phyloP scores from a whole-genome alignment of 2,797 vertebrate species.

The Coluber constrictor region DNA sequence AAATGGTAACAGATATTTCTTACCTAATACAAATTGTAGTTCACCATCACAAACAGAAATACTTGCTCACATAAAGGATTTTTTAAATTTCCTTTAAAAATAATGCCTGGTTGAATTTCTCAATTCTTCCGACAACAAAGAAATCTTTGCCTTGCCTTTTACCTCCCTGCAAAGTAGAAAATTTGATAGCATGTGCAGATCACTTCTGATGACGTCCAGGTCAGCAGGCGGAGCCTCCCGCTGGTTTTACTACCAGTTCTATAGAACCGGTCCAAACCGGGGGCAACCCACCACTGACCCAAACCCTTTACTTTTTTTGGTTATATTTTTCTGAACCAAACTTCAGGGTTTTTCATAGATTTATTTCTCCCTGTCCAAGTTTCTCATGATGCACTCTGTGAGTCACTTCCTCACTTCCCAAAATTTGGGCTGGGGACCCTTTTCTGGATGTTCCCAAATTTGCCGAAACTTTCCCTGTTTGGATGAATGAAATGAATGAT shows the following conservation, averaged over 20 bases:
- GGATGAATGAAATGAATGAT: neutral
- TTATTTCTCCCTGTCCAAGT: neutral
- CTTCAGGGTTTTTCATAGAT: neutral
- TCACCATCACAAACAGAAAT: neutral
- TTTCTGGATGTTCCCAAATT: neutral
- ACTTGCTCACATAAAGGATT: neutral
- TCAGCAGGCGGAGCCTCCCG: no score
- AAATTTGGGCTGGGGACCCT: neutral
- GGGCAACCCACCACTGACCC: no score
- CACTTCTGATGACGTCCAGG: no score
- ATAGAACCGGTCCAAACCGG: no score
- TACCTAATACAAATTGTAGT: neutral
- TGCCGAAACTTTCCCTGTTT: neutral
- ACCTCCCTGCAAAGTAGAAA: neutral
- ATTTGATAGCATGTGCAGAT: no score
- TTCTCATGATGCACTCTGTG: neutral
- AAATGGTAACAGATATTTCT: neutral
- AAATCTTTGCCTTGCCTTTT: neutral
- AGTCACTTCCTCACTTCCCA: neutral
- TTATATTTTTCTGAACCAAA: neutral
- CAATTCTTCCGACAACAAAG: neutral
- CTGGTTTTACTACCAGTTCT: no score
- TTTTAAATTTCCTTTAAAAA: neutral
- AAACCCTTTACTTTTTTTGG: neutral
- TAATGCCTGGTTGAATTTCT: neutral